Evolutionary conservation across 2,888 invertebrate genomes (phyloP).

Genomic region (Leptopilina drosophilae): DNA sequence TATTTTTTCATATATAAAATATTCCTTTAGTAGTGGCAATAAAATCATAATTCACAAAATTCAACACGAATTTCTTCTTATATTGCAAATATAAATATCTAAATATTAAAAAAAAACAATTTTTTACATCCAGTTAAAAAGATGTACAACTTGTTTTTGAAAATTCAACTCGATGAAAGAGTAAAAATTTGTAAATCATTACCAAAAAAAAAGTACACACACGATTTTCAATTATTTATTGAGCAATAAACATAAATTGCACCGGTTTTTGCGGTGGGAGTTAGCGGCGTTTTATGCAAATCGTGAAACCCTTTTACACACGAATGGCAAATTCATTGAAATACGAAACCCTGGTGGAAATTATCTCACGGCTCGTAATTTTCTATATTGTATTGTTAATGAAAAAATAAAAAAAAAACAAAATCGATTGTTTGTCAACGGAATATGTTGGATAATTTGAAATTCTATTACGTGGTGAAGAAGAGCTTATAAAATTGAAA

Average conservation of each 20-base stretch:
- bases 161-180: not conserved
- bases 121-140: too few species aligned
- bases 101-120: too few species aligned
- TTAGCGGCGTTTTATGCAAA: constrained; percentile 34
- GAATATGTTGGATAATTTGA: constrained; percentile 16
- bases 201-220: constrained; percentile 13
- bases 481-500: constrained; percentile 23
- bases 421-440: constrained; percentile 32
- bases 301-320: constrained; percentile 17
- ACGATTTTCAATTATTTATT: constrained; percentile 25
- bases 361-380: constrained; percentile 29
- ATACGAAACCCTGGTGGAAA: constrained; percentile 28
- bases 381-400: not conserved
- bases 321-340: constrained; percentile 20
- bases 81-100: not conserved
- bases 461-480: constrained; percentile 5
- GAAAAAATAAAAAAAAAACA: too few species aligned
- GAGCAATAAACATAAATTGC: constrained; percentile 38
- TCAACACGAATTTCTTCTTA: not conserved
- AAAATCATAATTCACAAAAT: not conserved
- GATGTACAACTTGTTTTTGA: not conserved
- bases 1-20: too few species aligned
- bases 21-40: not conserved
- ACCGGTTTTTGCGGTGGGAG: constrained; percentile 21
- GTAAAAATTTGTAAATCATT: not conserved